Evolutionary conservation across 2,113 vertebrate genomes (phyloP).

Genomic region (Rafetus swinhoei): DNA sequence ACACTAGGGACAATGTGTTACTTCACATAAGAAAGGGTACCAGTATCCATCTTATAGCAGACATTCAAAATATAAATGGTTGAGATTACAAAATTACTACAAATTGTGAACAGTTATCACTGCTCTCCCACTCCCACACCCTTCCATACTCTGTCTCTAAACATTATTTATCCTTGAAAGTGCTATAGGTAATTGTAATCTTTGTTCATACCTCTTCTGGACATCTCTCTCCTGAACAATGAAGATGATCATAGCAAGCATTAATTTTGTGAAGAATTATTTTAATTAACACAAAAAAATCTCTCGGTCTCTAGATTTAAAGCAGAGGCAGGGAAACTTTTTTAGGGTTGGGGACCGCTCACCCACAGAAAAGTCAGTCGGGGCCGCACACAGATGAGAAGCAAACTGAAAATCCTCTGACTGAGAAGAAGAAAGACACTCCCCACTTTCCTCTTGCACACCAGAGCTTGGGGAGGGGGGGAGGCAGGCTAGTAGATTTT

Average conservation of each 20-base stretch:
- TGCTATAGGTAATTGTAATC: neutral
- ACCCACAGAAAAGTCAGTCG: too few species aligned
- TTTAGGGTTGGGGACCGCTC: too few species aligned
- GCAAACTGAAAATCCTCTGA: too few species aligned
- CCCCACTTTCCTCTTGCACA: too few species aligned
- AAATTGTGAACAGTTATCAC: accelerated
- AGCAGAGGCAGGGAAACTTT: too few species aligned
- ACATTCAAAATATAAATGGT: neutral
- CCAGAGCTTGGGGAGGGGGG: too few species aligned
- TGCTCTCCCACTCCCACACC: neutral
- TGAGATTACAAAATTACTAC: neutral
- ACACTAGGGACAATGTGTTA: neutral
- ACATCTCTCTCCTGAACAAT: neutral
- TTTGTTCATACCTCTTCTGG: neutral
- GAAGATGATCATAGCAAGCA: neutral
- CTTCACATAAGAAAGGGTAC: neutral
- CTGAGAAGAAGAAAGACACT: too few species aligned
- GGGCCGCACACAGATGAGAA: too few species aligned
- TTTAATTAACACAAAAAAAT: neutral
- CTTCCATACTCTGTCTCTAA: neutral
- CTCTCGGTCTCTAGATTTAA: neutral
- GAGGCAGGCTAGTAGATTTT: too few species aligned
- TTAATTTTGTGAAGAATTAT: accelerated
- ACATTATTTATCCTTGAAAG: neutral
- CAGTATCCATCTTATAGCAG: accelerated